Evolutionary conservation across 1,140 invertebrate genomes (phyloP).

Genomic region (Saccostrea glomerata): DNA sequence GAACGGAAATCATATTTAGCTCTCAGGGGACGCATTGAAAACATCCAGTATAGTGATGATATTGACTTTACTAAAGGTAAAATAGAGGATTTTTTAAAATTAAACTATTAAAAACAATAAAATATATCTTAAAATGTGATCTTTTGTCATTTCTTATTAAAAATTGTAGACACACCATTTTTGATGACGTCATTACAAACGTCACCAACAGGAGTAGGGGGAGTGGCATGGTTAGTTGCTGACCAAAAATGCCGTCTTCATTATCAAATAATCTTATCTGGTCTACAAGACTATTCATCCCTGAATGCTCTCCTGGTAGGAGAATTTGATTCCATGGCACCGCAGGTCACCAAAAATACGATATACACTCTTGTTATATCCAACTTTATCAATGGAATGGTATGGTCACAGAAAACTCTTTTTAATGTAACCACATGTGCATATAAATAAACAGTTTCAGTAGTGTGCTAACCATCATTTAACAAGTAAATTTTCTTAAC

Average conservation of each 20-base stretch:
- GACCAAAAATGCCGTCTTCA: slow-evolving; percentile 49
- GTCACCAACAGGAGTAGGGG: slow-evolving; percentile 45
- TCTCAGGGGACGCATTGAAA: slow-evolving; percentile 53
- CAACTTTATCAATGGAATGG: slow-evolving; percentile 54
- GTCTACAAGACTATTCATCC: slow-evolving; percentile 42
- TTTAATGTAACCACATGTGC: not conserved
- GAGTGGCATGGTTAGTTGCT: slow-evolving; percentile 45
- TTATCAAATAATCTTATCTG: slow-evolving; percentile 52
- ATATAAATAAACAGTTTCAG: not conserved
- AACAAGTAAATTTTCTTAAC: not conserved
- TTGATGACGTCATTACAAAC: slow-evolving; percentile 39
- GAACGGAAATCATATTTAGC: slow-evolving; percentile 33
- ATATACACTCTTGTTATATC: slow-evolving; percentile 53
- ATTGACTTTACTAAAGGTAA: slow-evolving; percentile 46
- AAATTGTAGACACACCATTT: slow-evolving; percentile 43
- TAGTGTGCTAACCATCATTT: slow-evolving; percentile 1
- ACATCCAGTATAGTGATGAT: slow-evolving; percentile 24
- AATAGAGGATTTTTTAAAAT: not conserved
- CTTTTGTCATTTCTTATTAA: not conserved
- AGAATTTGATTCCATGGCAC: slow-evolving; percentile 44
- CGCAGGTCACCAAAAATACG: slow-evolving; percentile 41
- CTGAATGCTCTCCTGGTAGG: slow-evolving; percentile 49
- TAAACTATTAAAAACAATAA: too few species aligned
- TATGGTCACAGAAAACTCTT: slow-evolving; percentile 28
- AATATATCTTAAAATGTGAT: too few species aligned